These are phyloP conservation scores for Nudaria mundana DNA, from an alignment of 2,888 invertebrate species.

Conservation along the genomic window DNA sequence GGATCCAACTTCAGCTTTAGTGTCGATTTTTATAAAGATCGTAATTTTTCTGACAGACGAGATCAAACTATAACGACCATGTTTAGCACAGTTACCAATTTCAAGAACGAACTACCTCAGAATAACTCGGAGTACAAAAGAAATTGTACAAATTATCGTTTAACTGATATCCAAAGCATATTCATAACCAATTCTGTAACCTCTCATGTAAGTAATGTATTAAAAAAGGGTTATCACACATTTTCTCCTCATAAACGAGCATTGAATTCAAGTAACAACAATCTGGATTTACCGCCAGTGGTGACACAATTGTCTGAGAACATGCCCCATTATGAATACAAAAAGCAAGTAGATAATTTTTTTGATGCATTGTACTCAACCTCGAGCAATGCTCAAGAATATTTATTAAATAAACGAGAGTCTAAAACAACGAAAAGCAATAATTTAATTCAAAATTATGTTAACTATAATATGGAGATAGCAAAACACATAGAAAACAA, in stretches of 20 bases:
- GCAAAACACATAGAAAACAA: neutral
- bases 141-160: neutral
- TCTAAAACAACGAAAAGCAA: neutral
- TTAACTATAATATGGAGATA: neutral
- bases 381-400: neutral
- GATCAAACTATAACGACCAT: neutral
- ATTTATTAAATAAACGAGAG: neutral
- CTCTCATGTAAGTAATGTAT: conserved; percentile 6
- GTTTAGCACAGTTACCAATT: conserved; percentile 1
- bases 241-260: conserved; percentile 13
- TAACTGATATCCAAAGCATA: neutral
- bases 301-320: neutral
- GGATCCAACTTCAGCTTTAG: conserved; percentile 37
- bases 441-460: neutral
- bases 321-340: neutral
- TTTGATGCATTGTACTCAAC: neutral
- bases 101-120: conserved; percentile 2
- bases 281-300: neutral
- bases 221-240: conserved; percentile 19
- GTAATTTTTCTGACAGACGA: neutral
- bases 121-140: neutral
- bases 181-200: neutral
- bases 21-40: conserved; percentile 36
- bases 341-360: neutral
- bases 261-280: neutral